Evolutionary conservation across 2,113 vertebrate species (phyloP), one percentile per base, ranked within the genome.

Genomic region (Tympanuchus pallidicinctus): DNA sequence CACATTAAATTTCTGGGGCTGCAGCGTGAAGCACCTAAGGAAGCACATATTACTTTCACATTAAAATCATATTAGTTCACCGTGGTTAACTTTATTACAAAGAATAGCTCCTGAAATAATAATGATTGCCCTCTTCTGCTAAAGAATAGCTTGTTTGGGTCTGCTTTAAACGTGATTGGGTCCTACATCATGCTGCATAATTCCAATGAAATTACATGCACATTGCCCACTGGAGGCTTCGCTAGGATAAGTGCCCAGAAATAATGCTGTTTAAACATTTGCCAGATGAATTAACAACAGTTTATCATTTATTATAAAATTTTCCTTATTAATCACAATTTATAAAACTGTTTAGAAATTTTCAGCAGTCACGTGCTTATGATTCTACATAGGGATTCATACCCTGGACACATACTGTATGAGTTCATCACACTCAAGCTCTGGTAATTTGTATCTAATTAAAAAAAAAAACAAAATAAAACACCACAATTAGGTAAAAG

Each of bases 41-140:
- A 96, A 90, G 64, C 70, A 52, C 80, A 19, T 96, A 94, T 91
- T 95, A 92, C 94, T 96, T 96, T 85, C 94, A 90, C 96, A 97
- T 97, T 97, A 96, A 97, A 97, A 96, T 96, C 88, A 2, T 95
- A 96, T 97, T 97, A 94, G 92, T 93, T 96, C 88, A 88, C 64
- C 71, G 28, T 42, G 74, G 95, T 96, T 97, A 96, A 89, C 90
- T 91, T 91, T 78, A 95, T 96, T 94, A 95, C 94, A 73, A 96
- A 92, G 74, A 89, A 79, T 65, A 89, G 70, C 93, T 93, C 48
- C 67, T 92, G 81, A 93, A 96, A 84, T 82, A 86, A 88, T 94
- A 92, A 70, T 79, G 67, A 85, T 66, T 94, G 83, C 63, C 61
- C 61, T 95, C 76, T 95, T 92, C 76, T 95, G 91, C 89, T 69